Base-by-base conservation (phyloP, 2,888 invertebrate genomes). In the Eupithecia subfuscata region DNA sequence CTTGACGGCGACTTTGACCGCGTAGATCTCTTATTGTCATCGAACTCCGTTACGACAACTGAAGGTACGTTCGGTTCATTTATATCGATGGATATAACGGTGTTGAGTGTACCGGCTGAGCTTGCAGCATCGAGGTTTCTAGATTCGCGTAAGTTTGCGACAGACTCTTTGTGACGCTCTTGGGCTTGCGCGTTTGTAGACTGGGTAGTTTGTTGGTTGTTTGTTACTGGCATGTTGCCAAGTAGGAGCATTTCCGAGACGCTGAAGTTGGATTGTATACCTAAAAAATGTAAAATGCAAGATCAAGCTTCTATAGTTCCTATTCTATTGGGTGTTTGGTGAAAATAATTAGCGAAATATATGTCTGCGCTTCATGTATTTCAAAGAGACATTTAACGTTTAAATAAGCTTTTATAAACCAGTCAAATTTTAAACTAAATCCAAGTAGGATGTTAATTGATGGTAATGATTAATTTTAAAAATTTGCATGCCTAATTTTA, bases 1-100 rank as follows among this genome's bases (percentile, higher is more conserved):
- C 87, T 91, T 0, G 91, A 92, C 0, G 93, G 91, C 0, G 94
- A 92, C 67, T 91, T 92, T 0, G 92, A 93, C 34, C 88, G 86
- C 0, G 83, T 82, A 9, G 82, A 83, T 67, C 82, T 81, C 75
- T 83, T 88, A 43, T 82, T 83, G 6, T 81, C 81, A 63, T 76
- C 81, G 0, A 84, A 81, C 37, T 84, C 82, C 0, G 89, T 89
- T 0, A 92, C 83, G 11, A 89, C 69, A 0, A 92, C 83, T 22
- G 84, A 79, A 0, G 93, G 92, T 0, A 88, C 34, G 0, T 83
- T 81, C 3, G 14, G n/a, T 7, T 79, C n/a, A 68, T 40, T 81
- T 25, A 83, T 77, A 37, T 89, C 87, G 14, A 88, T 69, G 0
- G 86, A 85, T 80, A 93, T 87, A 0, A 94, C 90, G 0, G 94